phyloP scores from a whole-genome alignment of 2,888 invertebrate genomes.

The Schizotus pectinicornis region DNA sequence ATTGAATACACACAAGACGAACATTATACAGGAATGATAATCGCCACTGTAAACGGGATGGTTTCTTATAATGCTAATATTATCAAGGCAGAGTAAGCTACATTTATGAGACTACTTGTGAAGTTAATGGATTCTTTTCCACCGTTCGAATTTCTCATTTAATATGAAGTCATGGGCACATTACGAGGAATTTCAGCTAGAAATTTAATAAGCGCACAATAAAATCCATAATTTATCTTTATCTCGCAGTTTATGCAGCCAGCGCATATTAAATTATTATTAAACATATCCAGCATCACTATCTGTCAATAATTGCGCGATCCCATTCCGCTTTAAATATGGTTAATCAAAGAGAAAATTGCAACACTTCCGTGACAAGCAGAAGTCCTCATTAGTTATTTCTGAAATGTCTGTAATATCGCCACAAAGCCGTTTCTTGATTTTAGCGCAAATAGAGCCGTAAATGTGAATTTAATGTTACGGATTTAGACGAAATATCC shows the following conservation, averaged over 20 bases:
- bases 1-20: slow-evolving; percentile 30
- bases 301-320: too few species aligned
- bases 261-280: not conserved
- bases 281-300: too few species aligned
- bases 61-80: slow-evolving; percentile 30
- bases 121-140: slow-evolving; percentile 30
- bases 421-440: not conserved
- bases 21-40: slow-evolving; percentile 28
- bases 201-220: slow-evolving; percentile 17
- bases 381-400: too few species aligned
- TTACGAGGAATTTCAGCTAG: not conserved
- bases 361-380: too few species aligned
- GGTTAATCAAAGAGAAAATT: too few species aligned
- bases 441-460: slow-evolving; percentile 2
- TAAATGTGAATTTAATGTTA: slow-evolving; percentile 30
- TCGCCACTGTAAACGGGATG: slow-evolving; percentile 29
- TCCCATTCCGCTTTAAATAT: too few species aligned
- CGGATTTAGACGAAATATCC: slow-evolving; percentile 5
- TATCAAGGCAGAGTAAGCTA: slow-evolving; percentile 24
- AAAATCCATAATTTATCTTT: slow-evolving; percentile 8
- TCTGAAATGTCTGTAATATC: not conserved
- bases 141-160: slow-evolving; percentile 26
- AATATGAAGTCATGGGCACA: slow-evolving; percentile 13
- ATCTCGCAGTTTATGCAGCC: not conserved
- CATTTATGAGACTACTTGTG: slow-evolving; percentile 28